Base-by-base conservation (phyloP, 2,113 vertebrate species). In the Lepisosteus osseus region DNA sequence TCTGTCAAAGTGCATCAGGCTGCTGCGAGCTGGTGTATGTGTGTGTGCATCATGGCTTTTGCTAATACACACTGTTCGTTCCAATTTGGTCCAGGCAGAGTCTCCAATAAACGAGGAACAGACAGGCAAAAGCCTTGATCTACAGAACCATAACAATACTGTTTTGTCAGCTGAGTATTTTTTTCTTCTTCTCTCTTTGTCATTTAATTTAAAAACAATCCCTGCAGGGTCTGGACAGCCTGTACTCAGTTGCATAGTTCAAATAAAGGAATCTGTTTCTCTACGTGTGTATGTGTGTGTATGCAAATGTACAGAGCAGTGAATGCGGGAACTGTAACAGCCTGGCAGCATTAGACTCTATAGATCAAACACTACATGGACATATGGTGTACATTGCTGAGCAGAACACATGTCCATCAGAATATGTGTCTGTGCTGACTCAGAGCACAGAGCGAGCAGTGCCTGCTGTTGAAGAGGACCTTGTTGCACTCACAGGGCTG, bases 71-170 rank as follows among this genome's bases (percentile, higher is more conserved):
- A 42, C 47, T 6, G 47, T 51, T 51, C 47, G 5, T 40, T 66
- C 45, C 54, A 54, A 61, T 15, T 9, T 54, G 61, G 11, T 63
- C 14, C 6, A 66, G 63, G 54, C 51, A 41, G 13, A 51, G 17
- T 9, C 47, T 72, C 43, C 63, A 66, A 8, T 29, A 12, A 65
- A 72, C 56, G 51, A 44, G 54, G 41, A 72, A 65, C 61, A 72
- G 62, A 40, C 47, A 65, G 63, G 65, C 42, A 13, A 65, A 59
- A 56, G 54, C 43, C n/a, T 44, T 57, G 41, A 40, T 67, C 3
- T 72, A 6, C 9, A 14, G 29, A 7, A 7, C 8, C 67, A 68
- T 6, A 68, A 55, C 67, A 56, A 41, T 68, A 17, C 47, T 54
- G 40, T 13, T 40, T 68, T 68, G 66, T 45, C 45, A 54, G n/a